Evolutionary conservation across 1,140 invertebrate genomes (phyloP), one percentile per base, ranked within the genome.

Genomic region (Bombus pyrosoma): DNA sequence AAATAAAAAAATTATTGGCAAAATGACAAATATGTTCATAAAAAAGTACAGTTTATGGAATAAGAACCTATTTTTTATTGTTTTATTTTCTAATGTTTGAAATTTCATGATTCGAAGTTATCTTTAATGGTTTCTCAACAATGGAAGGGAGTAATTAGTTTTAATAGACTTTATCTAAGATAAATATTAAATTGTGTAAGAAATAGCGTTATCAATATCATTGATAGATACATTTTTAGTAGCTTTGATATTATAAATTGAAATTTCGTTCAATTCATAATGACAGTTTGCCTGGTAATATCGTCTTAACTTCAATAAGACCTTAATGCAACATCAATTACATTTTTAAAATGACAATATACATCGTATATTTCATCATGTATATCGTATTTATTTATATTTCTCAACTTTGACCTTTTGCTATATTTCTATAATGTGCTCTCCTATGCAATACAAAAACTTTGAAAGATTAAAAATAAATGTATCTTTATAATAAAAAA

Each of bases 1-100:
- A 47, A 47, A 47, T 47, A 47, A 47, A 47, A 5, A 47, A 47
- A 47, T 47, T 47, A 47, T 47, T 3, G 15, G 15, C 96, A 72
- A 18, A 59, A 28, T 25, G 0, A 59, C 2, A 59, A 59, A 59
- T 28, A 28, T 59, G 22, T 59, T 59, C 10, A 59, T 59, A 28
- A 59, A 28, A 12, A 59, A 12, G 28, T 28, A 59, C 15, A 59
- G 10, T 28, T 59, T 12, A 59, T 15, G 28, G 1, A 64, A 2
- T 64, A 32, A n/a, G 1, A 64, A n/a, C 0, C 13, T n/a, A 12
- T 4, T 0, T n/a, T 13, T 32, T 32, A 32, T 64, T 64, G 13
- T 32, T 64, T 32, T 32, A 12, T 15, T 64, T 64, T 15, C n/a
- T 32, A 4, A 6, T 18, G 12, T 15, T 64, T 15, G 28, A 32